Evolutionary conservation across 2,888 invertebrate genomes (phyloP).

Genomic region (Dryomyza anilis): DNA sequence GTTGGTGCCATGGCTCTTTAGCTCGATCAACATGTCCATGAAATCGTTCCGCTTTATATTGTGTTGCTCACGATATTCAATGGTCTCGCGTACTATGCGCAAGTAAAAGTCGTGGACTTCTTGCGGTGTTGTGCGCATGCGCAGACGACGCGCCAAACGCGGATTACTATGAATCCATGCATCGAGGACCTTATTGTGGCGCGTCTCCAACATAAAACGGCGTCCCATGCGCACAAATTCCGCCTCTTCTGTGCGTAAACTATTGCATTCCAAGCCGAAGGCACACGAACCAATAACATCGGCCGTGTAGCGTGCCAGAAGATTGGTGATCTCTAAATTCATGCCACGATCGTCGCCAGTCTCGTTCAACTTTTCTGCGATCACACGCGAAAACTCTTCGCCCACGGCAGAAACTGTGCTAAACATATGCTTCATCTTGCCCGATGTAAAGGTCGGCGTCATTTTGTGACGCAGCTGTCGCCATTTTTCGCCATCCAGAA

Average conservation of each 20-base stretch:
- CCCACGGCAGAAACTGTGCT: constrained; percentile 37
- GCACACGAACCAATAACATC: constrained; percentile 63
- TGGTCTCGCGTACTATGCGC: constrained; percentile 53
- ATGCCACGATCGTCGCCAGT: constrained; percentile 8
- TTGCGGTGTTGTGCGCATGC: constrained; percentile 40
- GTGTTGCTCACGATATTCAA: constrained; percentile 54
- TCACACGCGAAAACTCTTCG: constrained; percentile 41
- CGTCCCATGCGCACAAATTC: constrained; percentile 52
- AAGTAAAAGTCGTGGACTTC: constrained; percentile 51
- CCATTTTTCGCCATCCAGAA: constrained; percentile 53
- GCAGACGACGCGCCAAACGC: constrained; percentile 38
- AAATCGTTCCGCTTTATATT: constrained; percentile 61
- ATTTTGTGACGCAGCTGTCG: constrained; percentile 47
- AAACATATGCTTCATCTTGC: constrained; percentile 47
- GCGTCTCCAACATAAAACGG: constrained; percentile 34
- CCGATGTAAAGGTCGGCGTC: constrained; percentile 47
- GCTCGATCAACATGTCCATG: constrained; percentile 61
- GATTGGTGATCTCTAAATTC: constrained; percentile 45
- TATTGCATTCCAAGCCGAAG: constrained; percentile 62
- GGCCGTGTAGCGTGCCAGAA: constrained; percentile 61
- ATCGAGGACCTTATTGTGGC: constrained; percentile 36
- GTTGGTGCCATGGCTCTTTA: constrained; percentile 41
- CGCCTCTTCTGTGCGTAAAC: constrained; percentile 54
- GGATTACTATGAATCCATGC: constrained; percentile 39
- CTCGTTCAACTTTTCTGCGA: not conserved